phyloP scores from a whole-genome alignment of 2,888 invertebrate species.

The Tipula lateralis region DNA sequence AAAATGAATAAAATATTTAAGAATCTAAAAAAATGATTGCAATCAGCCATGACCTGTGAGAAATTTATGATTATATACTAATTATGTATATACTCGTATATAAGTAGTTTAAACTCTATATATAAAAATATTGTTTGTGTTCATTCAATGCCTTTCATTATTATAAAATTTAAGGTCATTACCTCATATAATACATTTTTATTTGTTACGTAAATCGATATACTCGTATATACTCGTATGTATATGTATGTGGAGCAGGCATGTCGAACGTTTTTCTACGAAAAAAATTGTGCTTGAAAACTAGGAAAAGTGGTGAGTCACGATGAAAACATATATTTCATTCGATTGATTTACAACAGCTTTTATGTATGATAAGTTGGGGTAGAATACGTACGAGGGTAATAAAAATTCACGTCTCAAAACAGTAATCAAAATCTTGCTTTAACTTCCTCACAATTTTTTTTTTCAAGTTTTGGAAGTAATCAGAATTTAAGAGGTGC shows the following conservation, averaged over 20 bases:
- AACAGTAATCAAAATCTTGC: no score
- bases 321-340: neutral
- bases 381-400: no score
- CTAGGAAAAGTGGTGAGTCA: neutral
- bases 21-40: neutral
- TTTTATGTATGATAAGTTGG: no score
- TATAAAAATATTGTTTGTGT: neutral
- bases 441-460: no score
- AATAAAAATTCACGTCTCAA: no score
- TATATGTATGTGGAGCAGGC: neutral
- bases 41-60: neutral
- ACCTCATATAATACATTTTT: neutral
- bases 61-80: neutral
- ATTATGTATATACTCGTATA: neutral
- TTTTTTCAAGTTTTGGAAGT: no score
- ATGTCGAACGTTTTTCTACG: neutral
- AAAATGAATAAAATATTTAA: neutral
- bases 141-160: neutral
- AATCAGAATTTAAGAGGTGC: no score
- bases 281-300: neutral
- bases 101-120: neutral
- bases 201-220: neutral
- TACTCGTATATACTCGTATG: neutral
- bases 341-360: neutral
- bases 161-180: constrained; percentile 11